Evolutionary conservation across 2,888 invertebrate species (phyloP).

Genomic region (Nomada ruficornis): DNA sequence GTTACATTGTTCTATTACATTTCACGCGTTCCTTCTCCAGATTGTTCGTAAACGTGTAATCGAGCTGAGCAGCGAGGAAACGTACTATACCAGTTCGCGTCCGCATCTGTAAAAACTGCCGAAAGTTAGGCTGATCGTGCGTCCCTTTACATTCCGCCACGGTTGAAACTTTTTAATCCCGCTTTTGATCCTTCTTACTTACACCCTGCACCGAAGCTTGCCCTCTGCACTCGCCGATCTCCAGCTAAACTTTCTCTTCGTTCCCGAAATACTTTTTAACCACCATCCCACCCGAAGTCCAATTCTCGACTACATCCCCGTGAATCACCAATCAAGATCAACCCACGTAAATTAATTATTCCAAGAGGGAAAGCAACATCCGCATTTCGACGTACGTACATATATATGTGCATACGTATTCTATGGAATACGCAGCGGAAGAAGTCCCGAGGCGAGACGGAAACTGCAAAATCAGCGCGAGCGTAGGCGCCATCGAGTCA

Average conservation of each 20-base stretch:
- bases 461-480: constrained; percentile 74
- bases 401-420: background rate
- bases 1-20: too few relatives aligned
- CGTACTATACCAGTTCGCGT: background rate
- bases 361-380: background rate
- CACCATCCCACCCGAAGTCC: background rate
- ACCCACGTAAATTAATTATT: background rate
- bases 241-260: background rate
- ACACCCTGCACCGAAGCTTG: background rate
- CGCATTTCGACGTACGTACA: background rate
- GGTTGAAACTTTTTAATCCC: constrained; percentile 34
- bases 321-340: background rate
- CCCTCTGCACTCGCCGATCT: background rate
- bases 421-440: background rate
- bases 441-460: constrained; percentile 14
- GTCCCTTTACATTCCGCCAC: constrained; percentile 12
- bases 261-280: background rate
- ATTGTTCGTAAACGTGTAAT: too few relatives aligned
- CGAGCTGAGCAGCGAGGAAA: background rate
- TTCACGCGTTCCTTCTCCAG: too few relatives aligned
- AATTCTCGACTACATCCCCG: too few relatives aligned
- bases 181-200: constrained; percentile 33
- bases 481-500: constrained; percentile 51
- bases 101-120: background rate
- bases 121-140: constrained; percentile 21